Evolutionary conservation across 2,797 vertebrate genomes (phyloP), one percentile per base, ranked within the genome.

Genomic region (Gorsachius magnificus): DNA sequence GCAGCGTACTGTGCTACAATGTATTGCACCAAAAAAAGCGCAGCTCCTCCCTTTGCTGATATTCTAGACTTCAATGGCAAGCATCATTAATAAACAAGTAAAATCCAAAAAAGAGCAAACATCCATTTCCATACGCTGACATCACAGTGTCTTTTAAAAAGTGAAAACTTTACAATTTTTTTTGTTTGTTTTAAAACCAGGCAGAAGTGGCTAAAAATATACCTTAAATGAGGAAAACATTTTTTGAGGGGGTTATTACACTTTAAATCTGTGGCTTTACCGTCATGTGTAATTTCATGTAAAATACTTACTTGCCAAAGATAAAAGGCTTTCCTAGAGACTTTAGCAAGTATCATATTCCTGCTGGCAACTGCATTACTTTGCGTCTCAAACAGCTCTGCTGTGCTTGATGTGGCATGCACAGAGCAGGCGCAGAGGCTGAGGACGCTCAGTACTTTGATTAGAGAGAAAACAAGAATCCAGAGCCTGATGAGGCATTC

Each of bases 221-320:
- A 70, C 28, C 70, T 80, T 64, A 93, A 81, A 89, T 41, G 33
- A 95, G 63, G 80, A 96, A 96, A 94, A 94, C 84, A 86, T 91
- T 96, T 95, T 77, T 92, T 95, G 78, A 95, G 81, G 60, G 69
- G n/a, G 82, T 90, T 90, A 93, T 84, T 96, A 95, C 82, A 92
- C 78, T 97, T 95, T 50, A 94, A 89, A 95, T 91, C 90, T 89
- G 94, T 84, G 95, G 95, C 83, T 97, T 97, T 96, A 96, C 77
- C 83, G 83, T 61, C 85, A 83, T 70, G 61, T 95, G 83, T 93
- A 95, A 97, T 97, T 96, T 96, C 66, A 96, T 84, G 80, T 84
- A 94, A 96, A 95, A 95, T 89, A 95, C 83, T 90, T 82, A 79
- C 91, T 96, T 94, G 94, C 87, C 89, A 95, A 89, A 93, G 94